Conservation (phyloP, 35 echinoderm and acorn worm genomes). For the Lytechinus variegatus region DNA sequence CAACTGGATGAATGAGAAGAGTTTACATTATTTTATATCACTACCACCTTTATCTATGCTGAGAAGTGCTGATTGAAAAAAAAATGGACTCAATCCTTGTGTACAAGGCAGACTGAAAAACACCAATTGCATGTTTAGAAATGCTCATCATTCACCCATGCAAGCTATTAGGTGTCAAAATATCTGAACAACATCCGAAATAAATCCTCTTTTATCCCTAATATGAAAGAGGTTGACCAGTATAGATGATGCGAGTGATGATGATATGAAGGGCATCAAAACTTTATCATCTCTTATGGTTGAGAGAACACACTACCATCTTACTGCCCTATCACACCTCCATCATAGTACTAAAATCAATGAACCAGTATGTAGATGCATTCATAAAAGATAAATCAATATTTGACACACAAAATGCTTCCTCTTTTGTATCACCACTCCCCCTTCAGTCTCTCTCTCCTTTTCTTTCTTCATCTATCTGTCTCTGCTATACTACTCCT, state of each 20-base stretch:
- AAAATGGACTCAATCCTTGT: too few species aligned
- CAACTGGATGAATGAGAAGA: too few species aligned
- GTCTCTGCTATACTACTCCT: background rate
- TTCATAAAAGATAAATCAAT: background rate
- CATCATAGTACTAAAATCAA: background rate
- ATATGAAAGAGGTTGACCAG: background rate
- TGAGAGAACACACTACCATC: background rate
- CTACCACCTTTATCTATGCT: too few species aligned
- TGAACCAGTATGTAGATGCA: background rate
- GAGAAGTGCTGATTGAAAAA: too few species aligned
- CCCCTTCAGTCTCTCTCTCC: background rate
- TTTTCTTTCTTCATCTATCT: background rate
- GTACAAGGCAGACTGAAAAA: too few species aligned
- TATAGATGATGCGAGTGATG: background rate
- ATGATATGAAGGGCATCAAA: background rate
- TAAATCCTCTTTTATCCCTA: too few species aligned
- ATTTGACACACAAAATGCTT: conserved; percentile 13
- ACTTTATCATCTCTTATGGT: background rate
- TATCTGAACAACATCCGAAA: too few species aligned
- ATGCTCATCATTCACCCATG: too few species aligned
- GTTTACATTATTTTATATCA: too few species aligned
- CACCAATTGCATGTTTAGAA: too few species aligned
- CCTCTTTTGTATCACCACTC: background rate
- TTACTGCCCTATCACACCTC: background rate
- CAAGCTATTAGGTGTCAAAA: too few species aligned